These are phyloP conservation scores for Vulpes lagopus DNA, from an alignment of 2,113 vertebrate species.

Conservation along the genomic window DNA sequence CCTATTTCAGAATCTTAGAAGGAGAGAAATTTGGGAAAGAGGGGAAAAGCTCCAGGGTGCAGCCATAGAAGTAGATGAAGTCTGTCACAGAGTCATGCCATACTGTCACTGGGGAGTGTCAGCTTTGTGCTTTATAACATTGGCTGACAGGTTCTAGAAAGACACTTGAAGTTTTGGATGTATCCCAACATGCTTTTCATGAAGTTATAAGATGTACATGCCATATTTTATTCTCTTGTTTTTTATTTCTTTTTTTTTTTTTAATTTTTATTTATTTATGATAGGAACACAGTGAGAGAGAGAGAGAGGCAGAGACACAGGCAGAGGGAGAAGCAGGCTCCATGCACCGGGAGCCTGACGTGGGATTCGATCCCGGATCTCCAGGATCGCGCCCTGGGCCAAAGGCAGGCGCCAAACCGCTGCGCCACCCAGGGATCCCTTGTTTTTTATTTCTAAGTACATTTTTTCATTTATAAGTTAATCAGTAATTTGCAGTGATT, in stretches of 20 bases:
- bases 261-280: too few relatives aligned
- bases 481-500: constrained; percentile 31
- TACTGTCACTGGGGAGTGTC: background rate
- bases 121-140: background rate
- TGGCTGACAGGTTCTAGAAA: constrained; percentile 23
- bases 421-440: too few relatives aligned
- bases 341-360: too few relatives aligned
- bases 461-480: background rate
- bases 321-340: too few relatives aligned
- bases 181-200: background rate
- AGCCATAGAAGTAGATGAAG: background rate
- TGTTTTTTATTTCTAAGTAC: constrained; percentile 47
- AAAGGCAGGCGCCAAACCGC: too few relatives aligned
- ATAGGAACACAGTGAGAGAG: too few relatives aligned
- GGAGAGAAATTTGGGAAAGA: background rate
- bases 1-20: background rate
- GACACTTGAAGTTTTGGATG: background rate
- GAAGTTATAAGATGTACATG: background rate
- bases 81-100: background rate
- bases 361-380: too few relatives aligned
- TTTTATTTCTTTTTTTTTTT: constrained; percentile 68
- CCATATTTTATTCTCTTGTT: background rate
- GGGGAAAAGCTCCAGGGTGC: background rate
- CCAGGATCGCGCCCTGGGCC: too few relatives aligned
- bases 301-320: too few relatives aligned